A percentile compares a stretch with the other conserved stretches of the same genome.
Conservation (phyloP, 1,140 invertebrate genomes). For the Drosophila asahinai region DNA sequence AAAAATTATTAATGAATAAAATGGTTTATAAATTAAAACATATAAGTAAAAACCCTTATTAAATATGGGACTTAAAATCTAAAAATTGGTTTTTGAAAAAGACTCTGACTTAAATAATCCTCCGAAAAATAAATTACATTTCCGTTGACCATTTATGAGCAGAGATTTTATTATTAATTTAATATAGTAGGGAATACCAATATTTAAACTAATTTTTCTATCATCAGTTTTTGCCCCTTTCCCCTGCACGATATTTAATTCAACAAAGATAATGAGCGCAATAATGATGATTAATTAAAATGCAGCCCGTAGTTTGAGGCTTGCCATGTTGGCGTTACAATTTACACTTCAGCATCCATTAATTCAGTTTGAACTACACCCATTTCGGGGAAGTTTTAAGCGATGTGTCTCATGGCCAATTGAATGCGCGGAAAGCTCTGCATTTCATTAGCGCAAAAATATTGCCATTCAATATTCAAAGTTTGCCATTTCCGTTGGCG, state of each 20-base stretch:
- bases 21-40: too few species aligned
- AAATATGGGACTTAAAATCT: too few species aligned
- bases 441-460: conserved; percentile 43
- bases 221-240: too few species aligned
- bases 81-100: too few species aligned
- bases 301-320: conserved; percentile 6
- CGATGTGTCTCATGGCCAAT: conserved; percentile 67
- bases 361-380: conserved; percentile 45
- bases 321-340: conserved; percentile 62
- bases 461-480: conserved; percentile 34
- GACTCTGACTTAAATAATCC: too few species aligned
- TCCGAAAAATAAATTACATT: too few species aligned
- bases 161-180: too few species aligned
- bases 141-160: too few species aligned
- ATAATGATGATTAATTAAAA: conserved; percentile 10
- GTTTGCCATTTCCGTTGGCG: conserved; percentile 44
- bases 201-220: too few species aligned
- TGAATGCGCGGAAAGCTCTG: conserved; percentile 47
- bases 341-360: conserved; percentile 51
- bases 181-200: too few species aligned
- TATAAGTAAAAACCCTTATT: too few species aligned
- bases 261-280: conserved; percentile 2
- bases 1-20: too few species aligned
- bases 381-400: conserved; percentile 18
- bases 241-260: not conserved